These are phyloP conservation scores for Eudemis profundana DNA, from an alignment of 2,888 invertebrate species.

Conservation along the genomic window DNA sequence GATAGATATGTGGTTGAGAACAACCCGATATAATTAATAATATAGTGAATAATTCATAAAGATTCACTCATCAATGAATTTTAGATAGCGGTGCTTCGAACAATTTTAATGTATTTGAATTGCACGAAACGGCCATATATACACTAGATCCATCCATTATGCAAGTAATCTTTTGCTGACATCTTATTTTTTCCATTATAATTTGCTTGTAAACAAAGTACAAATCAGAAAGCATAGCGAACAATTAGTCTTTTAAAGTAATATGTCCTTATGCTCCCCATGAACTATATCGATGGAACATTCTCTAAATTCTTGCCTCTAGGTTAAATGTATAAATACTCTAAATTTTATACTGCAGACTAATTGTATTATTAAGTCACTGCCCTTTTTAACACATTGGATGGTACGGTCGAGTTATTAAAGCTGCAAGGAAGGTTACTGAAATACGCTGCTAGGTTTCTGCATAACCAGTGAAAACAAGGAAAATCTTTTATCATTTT, in stretches of 20 bases:
- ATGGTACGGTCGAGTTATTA: background rate
- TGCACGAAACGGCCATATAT: slow-evolving; percentile 20
- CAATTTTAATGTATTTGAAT: slow-evolving; percentile 24
- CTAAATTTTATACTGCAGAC: slow-evolving; percentile 55
- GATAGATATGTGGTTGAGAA: too few relatives aligned
- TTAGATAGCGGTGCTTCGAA: slow-evolving; percentile 28
- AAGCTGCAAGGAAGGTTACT: background rate
- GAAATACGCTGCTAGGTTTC: background rate
- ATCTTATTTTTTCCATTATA: slow-evolving; percentile 29
- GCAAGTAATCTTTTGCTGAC: slow-evolving; percentile 15
- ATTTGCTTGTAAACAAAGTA: slow-evolving; percentile 71
- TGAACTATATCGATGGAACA: slow-evolving; percentile 24
- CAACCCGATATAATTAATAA: background rate
- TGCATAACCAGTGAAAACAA: slow-evolving; percentile 9
- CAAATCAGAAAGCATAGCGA: slow-evolving; percentile 48
- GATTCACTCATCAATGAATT: slow-evolving; percentile 9
- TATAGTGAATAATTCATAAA: background rate
- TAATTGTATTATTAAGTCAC: slow-evolving; percentile 57
- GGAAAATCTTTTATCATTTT: background rate
- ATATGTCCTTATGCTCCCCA: slow-evolving; percentile 34
- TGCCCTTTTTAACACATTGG: slow-evolving; percentile 52
- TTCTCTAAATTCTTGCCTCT: slow-evolving; percentile 62
- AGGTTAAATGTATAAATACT: slow-evolving; percentile 58
- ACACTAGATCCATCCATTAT: slow-evolving; percentile 36
- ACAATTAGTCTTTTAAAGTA: slow-evolving; percentile 33